Conservation (phyloP, 2,888 invertebrate species). For the Lycia hirtaria region DNA sequence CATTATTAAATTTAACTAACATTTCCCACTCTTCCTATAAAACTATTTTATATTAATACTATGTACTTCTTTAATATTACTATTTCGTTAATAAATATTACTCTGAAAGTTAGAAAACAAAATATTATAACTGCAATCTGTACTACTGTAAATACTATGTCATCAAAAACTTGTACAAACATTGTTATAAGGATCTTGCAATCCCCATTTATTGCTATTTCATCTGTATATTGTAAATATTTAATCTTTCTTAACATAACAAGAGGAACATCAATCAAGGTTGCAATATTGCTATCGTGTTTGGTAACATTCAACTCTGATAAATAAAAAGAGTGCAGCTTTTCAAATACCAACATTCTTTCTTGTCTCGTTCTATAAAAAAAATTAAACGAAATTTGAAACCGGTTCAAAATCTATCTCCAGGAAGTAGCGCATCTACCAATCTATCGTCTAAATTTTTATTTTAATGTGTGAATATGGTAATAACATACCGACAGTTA, state of each 20-base stretch:
- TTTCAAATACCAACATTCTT: slow-evolving; percentile 84
- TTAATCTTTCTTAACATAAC: slow-evolving; percentile 85
- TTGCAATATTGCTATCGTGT: slow-evolving; percentile 77
- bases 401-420: slow-evolving; percentile 68
- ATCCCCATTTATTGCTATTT: slow-evolving; percentile 83
- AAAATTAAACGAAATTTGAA: slow-evolving; percentile 44
- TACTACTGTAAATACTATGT: slow-evolving; percentile 84
- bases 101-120: slow-evolving; percentile 87
- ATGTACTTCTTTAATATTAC: slow-evolving; percentile 82
- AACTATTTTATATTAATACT: slow-evolving; percentile 87
- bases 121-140: slow-evolving; percentile 81
- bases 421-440: slow-evolving; percentile 84
- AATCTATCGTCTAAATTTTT: slow-evolving; percentile 79
- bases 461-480: slow-evolving; percentile 57
- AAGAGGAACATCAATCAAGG: slow-evolving; percentile 85
- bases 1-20: slow-evolving; percentile 66
- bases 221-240: slow-evolving; percentile 85
- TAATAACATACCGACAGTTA: slow-evolving; percentile 58
- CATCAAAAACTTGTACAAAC: slow-evolving; percentile 84
- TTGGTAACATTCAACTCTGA: slow-evolving; percentile 81
- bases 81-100: slow-evolving; percentile 85
- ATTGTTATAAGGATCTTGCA: slow-evolving; percentile 74
- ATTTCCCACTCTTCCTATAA: slow-evolving; percentile 74
- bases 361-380: slow-evolving; percentile 56
- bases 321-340: slow-evolving; percentile 82